phyloP scores from a whole-genome alignment of 1,140 invertebrate genomes.

The Myzus persicae region DNA sequence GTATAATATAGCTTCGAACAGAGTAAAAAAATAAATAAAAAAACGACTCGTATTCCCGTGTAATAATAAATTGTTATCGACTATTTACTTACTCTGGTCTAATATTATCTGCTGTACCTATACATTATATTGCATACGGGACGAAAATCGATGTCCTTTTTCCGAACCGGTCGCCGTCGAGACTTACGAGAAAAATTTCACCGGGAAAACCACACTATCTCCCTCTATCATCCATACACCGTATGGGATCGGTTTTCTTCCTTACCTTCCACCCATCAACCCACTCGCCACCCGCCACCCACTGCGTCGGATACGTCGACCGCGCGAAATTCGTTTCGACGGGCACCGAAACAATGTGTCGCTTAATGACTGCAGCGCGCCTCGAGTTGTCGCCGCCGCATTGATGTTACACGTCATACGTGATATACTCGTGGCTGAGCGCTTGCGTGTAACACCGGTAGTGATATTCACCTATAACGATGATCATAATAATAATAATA shows the following conservation, averaged over 20 bases:
- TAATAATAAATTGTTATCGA: not conserved
- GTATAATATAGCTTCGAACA: not conserved
- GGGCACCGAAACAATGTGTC: slow-evolving; percentile 35
- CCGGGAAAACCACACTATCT: not conserved
- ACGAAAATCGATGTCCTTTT: not conserved
- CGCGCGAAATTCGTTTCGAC: not conserved
- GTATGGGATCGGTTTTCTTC: not conserved
- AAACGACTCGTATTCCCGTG: not conserved
- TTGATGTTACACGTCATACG: not conserved
- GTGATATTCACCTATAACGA: slow-evolving; percentile 22
- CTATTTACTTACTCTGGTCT: not conserved
- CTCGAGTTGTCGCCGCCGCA: not conserved
- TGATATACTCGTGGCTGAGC: not conserved
- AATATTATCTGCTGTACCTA: not conserved
- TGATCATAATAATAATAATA: slow-evolving; percentile 24
- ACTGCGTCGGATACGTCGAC: not conserved
- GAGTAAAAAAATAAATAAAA: not conserved
- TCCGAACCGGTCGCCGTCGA: not conserved
- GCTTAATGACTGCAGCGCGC: slow-evolving; percentile 36
- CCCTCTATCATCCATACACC: not conserved
- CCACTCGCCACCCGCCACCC: too few species aligned
- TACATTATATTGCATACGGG: not conserved
- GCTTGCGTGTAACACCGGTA: not conserved
- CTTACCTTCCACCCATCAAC: not conserved
- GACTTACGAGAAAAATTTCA: not conserved